These are phyloP conservation scores for Glossosoma conforme DNA, from an alignment of 1,140 invertebrate genomes.

Conservation along the genomic window DNA sequence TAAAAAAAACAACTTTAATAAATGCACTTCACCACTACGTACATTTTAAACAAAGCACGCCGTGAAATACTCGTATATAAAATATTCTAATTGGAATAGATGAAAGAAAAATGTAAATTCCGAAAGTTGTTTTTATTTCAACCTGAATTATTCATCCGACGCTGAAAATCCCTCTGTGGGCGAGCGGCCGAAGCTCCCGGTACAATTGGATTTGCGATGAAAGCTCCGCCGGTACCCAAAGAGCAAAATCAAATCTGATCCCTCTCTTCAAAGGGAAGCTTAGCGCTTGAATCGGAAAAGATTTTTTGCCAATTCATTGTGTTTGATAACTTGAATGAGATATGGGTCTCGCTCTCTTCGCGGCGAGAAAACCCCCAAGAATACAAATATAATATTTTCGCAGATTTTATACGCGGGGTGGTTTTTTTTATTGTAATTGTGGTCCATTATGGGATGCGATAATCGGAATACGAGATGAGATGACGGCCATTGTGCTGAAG, in stretches of 20 bases:
- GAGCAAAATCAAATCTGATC: constrained; percentile 25
- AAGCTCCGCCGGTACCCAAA: not conserved
- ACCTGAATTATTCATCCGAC: too few species aligned
- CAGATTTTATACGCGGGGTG: constrained; percentile 14
- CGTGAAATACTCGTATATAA: too few species aligned
- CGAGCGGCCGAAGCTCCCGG: constrained; percentile 5
- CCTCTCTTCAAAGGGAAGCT: constrained; percentile 16
- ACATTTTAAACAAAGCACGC: too few species aligned
- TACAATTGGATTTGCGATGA: constrained; percentile 28
- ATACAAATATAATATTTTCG: constrained; percentile 30
- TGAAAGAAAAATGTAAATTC: too few species aligned
- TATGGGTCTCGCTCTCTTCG: constrained; percentile 11
- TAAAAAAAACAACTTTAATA: too few species aligned
- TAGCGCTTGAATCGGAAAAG: constrained; percentile 26
- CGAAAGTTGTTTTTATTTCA: too few species aligned
- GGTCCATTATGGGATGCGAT: constrained; percentile 29
- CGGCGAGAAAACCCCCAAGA: constrained; percentile 7
- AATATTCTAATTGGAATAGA: too few species aligned
- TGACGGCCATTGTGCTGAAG: constrained; percentile 11
- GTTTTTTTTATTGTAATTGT: constrained; percentile 33
- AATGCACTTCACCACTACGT: too few species aligned
- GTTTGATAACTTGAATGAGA: constrained; percentile 33
- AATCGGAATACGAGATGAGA: constrained; percentile 24
- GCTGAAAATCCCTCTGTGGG: too few species aligned
- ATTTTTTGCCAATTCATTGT: constrained; percentile 34